phyloP scores from a whole-genome alignment of 2,113 vertebrate genomes.

The Maccullochella peelii region DNA sequence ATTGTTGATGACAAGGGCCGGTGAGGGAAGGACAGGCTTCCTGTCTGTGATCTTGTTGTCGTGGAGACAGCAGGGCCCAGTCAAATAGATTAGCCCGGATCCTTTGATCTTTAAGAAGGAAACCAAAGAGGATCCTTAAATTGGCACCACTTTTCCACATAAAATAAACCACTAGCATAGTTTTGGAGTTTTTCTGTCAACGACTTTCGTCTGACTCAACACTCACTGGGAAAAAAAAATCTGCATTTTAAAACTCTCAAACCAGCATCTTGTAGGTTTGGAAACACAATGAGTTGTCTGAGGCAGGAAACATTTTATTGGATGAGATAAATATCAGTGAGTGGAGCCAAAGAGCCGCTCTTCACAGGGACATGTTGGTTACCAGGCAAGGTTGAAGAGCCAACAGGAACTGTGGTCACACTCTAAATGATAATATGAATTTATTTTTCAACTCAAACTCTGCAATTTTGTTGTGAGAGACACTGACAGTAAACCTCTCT shows the following conservation, averaged over 20 bases:
- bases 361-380: constrained; percentile 2
- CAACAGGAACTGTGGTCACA: background rate
- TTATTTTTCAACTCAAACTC: background rate
- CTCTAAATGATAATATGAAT: background rate
- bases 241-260: constrained; percentile 37
- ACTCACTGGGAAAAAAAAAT: constrained; percentile 57
- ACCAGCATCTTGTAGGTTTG: constrained; percentile 36
- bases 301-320: constrained; percentile 45
- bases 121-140: constrained; percentile 73
- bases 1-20: constrained; percentile 76
- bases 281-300: constrained; percentile 29
- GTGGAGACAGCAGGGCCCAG: constrained; percentile 65
- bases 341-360: background rate
- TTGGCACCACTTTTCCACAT: constrained; percentile 67
- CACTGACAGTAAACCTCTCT: background rate
- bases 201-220: constrained; percentile 43
- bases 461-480: background rate
- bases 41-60: constrained; percentile 78
- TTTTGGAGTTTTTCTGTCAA: constrained; percentile 63
- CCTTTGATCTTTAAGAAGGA: constrained; percentile 75
- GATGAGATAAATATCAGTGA: constrained; percentile 5
- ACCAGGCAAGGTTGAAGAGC: background rate
- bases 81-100: constrained; percentile 63
- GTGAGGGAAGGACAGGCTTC: constrained; percentile 73
- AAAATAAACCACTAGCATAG: constrained; percentile 71